These are phyloP conservation scores for Zaprionus nigranus DNA, from an alignment of 1,140 invertebrate genomes.

Conservation along the genomic window DNA sequence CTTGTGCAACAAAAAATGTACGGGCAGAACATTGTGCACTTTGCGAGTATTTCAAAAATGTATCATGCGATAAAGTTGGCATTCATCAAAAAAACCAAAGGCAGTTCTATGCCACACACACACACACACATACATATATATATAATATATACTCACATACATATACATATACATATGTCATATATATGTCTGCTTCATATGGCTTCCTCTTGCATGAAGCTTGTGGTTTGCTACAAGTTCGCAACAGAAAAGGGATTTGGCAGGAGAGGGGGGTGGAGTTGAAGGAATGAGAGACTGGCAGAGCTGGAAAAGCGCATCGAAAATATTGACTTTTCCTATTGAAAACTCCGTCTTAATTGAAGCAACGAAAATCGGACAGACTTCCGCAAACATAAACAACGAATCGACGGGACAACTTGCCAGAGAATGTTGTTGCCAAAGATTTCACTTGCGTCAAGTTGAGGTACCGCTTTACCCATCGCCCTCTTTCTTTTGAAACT, in stretches of 20 bases:
- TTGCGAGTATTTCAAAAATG: conserved; percentile 21
- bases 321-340: neutral
- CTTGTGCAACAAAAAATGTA: conserved; percentile 9
- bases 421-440: conserved; percentile 12
- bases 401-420: conserved; percentile 1
- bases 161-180: neutral
- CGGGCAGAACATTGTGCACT: neutral
- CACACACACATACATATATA: neutral
- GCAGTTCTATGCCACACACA: neutral
- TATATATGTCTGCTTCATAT: neutral
- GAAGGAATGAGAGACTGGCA: neutral
- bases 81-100: conserved; percentile 36
- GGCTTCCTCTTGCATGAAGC: neutral
- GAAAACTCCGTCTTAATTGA: neutral
- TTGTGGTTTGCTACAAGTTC: conserved; percentile 4
- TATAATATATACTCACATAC: neutral
- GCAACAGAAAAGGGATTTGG: neutral
- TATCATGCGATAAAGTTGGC: conserved; percentile 16
- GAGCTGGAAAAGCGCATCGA: neutral
- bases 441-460: conserved; percentile 25
- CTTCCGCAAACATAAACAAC: neutral
- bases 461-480: neutral
- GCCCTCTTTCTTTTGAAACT: neutral
- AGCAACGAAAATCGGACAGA: neutral
- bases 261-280: neutral